phyloP scores from a whole-genome alignment of 2,113 vertebrate species.

The Myrmecobius fasciatus region DNA sequence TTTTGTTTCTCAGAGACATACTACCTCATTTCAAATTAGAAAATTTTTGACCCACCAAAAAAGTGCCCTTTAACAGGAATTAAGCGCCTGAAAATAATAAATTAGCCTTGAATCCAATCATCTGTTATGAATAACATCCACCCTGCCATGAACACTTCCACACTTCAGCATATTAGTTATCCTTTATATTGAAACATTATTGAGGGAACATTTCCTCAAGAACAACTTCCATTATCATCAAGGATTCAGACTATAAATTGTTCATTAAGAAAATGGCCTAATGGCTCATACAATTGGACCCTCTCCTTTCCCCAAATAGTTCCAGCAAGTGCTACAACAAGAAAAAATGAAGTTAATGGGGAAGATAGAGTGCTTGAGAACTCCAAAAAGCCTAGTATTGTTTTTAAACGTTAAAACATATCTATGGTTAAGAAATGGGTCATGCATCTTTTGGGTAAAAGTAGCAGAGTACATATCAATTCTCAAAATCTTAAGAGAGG shows the following conservation, averaged over 20 bases:
- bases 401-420: neutral
- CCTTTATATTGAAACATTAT: neutral
- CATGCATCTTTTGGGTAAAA: neutral
- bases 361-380: neutral
- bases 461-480: neutral
- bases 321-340: neutral
- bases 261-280: neutral
- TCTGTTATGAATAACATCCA: neutral
- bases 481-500: neutral
- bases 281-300: neutral
- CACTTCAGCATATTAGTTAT: neutral
- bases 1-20: conserved; percentile 23
- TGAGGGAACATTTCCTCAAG: neutral
- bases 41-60: neutral
- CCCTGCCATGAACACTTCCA: accelerated
- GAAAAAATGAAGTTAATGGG: neutral
- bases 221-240: neutral
- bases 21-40: neutral
- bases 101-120: neutral
- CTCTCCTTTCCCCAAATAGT: neutral
- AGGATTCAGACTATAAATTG: neutral
- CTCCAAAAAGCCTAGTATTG: neutral
- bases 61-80: conserved; percentile 40
- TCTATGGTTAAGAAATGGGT: neutral
- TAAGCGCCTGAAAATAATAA: neutral